A percentile compares a stretch with the other conserved stretches of the same genome.
Conservation (phyloP, 2,888 invertebrate species). For the Gymnosoma rotundatum region DNA sequence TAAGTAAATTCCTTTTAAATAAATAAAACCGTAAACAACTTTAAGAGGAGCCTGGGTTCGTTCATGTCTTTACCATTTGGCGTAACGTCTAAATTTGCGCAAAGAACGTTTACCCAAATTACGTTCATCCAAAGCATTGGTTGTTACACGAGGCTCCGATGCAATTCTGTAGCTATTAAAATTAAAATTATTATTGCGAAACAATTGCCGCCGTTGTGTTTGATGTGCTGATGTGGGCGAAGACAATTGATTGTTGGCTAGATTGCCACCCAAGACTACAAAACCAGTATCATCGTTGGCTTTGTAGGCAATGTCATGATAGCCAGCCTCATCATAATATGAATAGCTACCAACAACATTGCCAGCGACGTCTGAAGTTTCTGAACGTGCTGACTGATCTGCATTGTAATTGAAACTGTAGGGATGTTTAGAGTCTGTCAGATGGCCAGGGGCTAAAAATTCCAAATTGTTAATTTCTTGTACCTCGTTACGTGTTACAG, state of each 20-base stretch:
- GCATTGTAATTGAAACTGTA: slow-evolving; percentile 77
- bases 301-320: slow-evolving; percentile 88
- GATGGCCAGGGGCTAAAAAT: neutral
- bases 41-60: neutral
- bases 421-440: slow-evolving; percentile 32
- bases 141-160: slow-evolving; percentile 30
- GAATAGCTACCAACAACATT: slow-evolving; percentile 85
- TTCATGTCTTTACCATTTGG: slow-evolving; percentile 60
- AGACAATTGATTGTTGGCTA: slow-evolving; percentile 71
- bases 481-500: slow-evolving; percentile 44
- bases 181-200: slow-evolving; percentile 56
- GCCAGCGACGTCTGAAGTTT: slow-evolving; percentile 78
- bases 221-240: slow-evolving; percentile 20
- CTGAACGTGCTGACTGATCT: slow-evolving; percentile 77
- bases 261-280: slow-evolving; percentile 80
- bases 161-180: slow-evolving; percentile 57
- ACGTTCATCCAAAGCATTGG: slow-evolving; percentile 59
- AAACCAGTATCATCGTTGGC: slow-evolving; percentile 89
- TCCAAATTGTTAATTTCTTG: slow-evolving; percentile 59
- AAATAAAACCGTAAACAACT: neutral
- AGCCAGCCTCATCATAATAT: slow-evolving; percentile 87
- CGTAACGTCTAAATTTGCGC: slow-evolving; percentile 69
- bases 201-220: slow-evolving; percentile 48
- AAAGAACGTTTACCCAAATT: slow-evolving; percentile 68
- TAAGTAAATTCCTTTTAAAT: neutral